A percentile compares a stretch with the other conserved stretches of the same genome.
These are phyloP conservation scores for Danaus chrysippus DNA, from an alignment of 2,888 invertebrate genomes.

Conservation along the genomic window DNA sequence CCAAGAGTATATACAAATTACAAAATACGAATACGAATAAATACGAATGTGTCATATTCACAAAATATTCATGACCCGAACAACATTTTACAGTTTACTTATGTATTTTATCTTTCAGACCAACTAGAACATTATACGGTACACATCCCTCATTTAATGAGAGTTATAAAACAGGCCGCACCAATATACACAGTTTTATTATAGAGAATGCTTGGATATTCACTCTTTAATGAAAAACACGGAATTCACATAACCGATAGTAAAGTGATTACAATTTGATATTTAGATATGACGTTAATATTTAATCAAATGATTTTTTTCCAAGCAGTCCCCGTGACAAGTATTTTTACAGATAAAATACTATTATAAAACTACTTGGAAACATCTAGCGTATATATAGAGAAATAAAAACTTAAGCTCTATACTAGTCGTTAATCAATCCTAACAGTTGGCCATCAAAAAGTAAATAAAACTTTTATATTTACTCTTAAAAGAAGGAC, in stretches of 20 bases:
- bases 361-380: no score
- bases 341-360: no score
- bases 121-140: slow-evolving; percentile 28
- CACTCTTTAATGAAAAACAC: slow-evolving; percentile 39
- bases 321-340: no score
- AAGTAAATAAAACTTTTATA: neutral
- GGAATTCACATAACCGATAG: slow-evolving; percentile 31
- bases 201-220: slow-evolving; percentile 43
- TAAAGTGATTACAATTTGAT: slow-evolving; percentile 31
- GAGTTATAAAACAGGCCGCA: slow-evolving; percentile 46
- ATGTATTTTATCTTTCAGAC: slow-evolving; percentile 29
- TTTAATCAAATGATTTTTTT: no score
- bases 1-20: neutral
- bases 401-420: no score
- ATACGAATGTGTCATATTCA: neutral
- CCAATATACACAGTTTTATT: slow-evolving; percentile 43
- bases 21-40: no score
- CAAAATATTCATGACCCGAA: neutral
- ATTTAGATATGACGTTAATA: neutral
- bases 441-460: neutral
- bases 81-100: neutral
- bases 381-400: no score
- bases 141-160: slow-evolving; percentile 39
- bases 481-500: neutral
- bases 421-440: neutral